Base-by-base conservation (phyloP, 2,113 vertebrate species). In the Odontesthes bonariensis region DNA sequence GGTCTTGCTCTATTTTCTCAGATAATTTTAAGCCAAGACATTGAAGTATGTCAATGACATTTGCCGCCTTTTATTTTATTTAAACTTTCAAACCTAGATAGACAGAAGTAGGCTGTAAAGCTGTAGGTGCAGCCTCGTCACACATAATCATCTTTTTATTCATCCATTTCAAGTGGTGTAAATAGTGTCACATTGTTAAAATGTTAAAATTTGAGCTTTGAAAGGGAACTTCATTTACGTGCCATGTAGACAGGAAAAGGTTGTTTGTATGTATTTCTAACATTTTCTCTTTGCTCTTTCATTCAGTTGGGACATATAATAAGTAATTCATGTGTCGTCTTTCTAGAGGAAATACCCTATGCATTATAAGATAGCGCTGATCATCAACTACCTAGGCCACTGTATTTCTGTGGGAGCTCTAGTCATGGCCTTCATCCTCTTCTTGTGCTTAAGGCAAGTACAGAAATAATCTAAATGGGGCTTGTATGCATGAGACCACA, bases 371-470 rank as follows among this genome's bases (percentile, higher is more conserved):
- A 91, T 97, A 13, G 98, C 97, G 11, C 96, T 98, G 46, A 95
- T 97, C 85, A 95, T 99, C 92, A 99, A 99, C 95, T 99, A 99
- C 94, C 92, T 99, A 82, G 98, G 98, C 12, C 98, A 99, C 92
- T 99, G 97, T 69, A 93, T 99, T 82, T 99, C 98, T 4, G 88
- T 99, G 68, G 96, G 94, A 23, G 97, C 97, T 56, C 96, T 99
- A 0, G 92, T 98, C 35, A 94, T 96, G 19, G 98, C 98, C 89
- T 99, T 99, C 91, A 83, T 98, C 80, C 96, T 99, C 77, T 99
- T 99, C 95, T 91, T 99, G 85, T 95, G 95, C 91, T 95, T 99
- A 91, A 95, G 97, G 98, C 98, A 92, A 96, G 96, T 95, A 83
- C 82, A 67, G 32, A 87, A 90, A 90, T 85, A 91, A 55, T 83